Evolutionary conservation across 1,140 invertebrate species (phyloP).

Genomic region (Rhynchophorus ferrugineus): DNA sequence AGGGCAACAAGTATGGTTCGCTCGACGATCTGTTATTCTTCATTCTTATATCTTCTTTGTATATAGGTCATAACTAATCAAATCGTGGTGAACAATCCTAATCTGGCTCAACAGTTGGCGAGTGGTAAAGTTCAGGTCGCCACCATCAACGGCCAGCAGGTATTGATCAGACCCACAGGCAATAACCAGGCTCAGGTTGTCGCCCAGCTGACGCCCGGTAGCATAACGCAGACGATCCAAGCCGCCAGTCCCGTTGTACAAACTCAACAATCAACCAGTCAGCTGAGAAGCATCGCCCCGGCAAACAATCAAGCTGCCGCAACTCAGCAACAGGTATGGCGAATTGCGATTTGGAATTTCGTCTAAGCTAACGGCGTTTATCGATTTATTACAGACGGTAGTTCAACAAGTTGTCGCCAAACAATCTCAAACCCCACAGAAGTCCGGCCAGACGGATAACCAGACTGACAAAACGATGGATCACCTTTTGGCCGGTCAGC

Average conservation of each 20-base stretch:
- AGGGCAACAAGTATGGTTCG: slow-evolving; percentile 34
- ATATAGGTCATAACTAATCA: slow-evolving; percentile 58
- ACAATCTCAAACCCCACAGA: slow-evolving; percentile 13
- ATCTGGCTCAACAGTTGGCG: slow-evolving; percentile 65
- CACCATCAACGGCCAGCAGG: slow-evolving; percentile 75
- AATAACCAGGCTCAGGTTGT: slow-evolving; percentile 65
- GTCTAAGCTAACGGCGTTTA: not conserved
- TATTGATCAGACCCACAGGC: slow-evolving; percentile 62
- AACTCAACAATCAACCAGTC: slow-evolving; percentile 12
- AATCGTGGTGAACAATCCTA: slow-evolving; percentile 67
- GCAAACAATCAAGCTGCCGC: not conserved
- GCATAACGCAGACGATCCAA: slow-evolving; percentile 18
- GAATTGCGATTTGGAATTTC: not conserved
- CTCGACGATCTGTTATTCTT: too few species aligned
- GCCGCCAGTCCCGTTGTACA: slow-evolving; percentile 15
- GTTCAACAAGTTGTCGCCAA: too few species aligned
- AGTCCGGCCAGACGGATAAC: slow-evolving; percentile 32
- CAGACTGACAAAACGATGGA: slow-evolving; percentile 51
- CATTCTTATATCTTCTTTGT: slow-evolving; percentile 10
- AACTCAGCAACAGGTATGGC: slow-evolving; percentile 22
- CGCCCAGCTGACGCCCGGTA: slow-evolving; percentile 51
- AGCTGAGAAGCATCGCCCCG: slow-evolving; percentile 10
- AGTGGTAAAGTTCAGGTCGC: slow-evolving; percentile 74
- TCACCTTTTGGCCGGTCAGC: slow-evolving; percentile 64
- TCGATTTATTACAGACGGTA: too few species aligned